Percentiles rank a stretch among this genome's conserved stretches.
phyloP scores from a whole-genome alignment of 2,113 vertebrate species.

The Chlamydotis undulata region DNA sequence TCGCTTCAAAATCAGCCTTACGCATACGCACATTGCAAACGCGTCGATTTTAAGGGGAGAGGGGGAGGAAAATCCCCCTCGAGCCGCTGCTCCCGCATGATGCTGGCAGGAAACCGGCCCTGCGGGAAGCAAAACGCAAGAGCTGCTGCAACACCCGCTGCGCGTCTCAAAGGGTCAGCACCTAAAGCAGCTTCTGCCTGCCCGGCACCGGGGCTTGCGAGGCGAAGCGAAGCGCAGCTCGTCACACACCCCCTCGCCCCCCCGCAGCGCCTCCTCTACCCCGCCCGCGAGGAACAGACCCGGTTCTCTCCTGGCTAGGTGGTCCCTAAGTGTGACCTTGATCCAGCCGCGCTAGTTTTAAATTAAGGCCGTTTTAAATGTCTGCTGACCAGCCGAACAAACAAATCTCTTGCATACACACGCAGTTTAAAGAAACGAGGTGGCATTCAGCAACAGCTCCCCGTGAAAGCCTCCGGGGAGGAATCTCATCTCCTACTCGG shows the following conservation, averaged over 20 bases:
- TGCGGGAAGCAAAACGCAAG: background rate
- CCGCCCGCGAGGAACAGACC: background rate
- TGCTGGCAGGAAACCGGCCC: background rate
- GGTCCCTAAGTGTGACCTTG: background rate
- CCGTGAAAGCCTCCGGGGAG: background rate
- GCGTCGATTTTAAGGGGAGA: background rate
- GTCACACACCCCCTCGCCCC: background rate
- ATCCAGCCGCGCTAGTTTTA: background rate
- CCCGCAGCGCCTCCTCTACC: accelerated
- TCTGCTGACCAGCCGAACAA: slow-evolving; percentile 52
- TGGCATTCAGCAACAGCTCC: background rate
- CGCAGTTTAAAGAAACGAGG: background rate
- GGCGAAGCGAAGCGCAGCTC: accelerated
- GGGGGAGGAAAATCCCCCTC: background rate
- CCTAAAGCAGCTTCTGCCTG: background rate
- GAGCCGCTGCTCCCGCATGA: accelerated
- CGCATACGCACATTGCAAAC: accelerated
- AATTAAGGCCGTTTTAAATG: slow-evolving; percentile 73
- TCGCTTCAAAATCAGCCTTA: background rate
- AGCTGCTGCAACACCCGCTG: background rate
- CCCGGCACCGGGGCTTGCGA: background rate
- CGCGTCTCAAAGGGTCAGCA: background rate
- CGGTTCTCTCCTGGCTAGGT: background rate
- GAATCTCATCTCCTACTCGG: background rate
- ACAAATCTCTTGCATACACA: slow-evolving; percentile 57